Percentiles rank a stretch among this genome's conserved stretches.
These are phyloP conservation scores for Plusia festucae DNA, from an alignment of 2,888 invertebrate species.

Conservation along the genomic window DNA sequence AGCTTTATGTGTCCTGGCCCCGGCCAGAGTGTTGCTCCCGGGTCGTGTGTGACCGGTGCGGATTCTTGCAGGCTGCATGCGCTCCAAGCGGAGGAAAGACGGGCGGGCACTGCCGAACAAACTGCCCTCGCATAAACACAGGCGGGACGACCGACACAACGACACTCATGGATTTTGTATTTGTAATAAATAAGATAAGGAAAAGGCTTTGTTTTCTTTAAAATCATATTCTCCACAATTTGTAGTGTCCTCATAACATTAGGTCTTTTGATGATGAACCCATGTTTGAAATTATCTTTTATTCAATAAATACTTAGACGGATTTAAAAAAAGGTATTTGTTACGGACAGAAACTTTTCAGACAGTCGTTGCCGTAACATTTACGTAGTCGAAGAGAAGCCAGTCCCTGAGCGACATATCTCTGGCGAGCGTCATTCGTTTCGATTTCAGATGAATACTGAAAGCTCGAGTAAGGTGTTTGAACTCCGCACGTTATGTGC, in stretches of 20 bases:
- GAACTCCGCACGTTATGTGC: constrained; percentile 27
- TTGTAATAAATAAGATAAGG: constrained; percentile 40
- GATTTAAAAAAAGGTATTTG: no score
- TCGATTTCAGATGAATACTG: not conserved
- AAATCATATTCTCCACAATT: not conserved
- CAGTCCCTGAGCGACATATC: not conserved
- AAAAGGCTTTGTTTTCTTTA: constrained; percentile 23
- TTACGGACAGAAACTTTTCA: no score
- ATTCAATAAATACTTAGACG: no score
- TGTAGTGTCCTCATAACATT: not conserved
- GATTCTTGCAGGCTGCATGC: constrained; percentile 49
- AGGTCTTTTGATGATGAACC: no score
- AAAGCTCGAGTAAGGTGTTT: constrained; percentile 20
- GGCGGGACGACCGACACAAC: constrained; percentile 9
- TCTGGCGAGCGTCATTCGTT: not conserved
- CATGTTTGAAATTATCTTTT: no score
- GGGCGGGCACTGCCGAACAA: not conserved
- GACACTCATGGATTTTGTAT: constrained; percentile 17
- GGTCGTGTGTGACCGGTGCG: constrained; percentile 3
- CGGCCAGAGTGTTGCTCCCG: not conserved
- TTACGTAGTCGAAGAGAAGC: not conserved
- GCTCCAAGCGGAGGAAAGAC: constrained; percentile 8
- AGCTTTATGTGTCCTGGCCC: constrained; percentile 27
- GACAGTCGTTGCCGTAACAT: not conserved
- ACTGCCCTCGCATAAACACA: constrained; percentile 7